These are phyloP conservation scores for Drosophila melanica DNA, from an alignment of 1,140 invertebrate species.

Conservation along the genomic window DNA sequence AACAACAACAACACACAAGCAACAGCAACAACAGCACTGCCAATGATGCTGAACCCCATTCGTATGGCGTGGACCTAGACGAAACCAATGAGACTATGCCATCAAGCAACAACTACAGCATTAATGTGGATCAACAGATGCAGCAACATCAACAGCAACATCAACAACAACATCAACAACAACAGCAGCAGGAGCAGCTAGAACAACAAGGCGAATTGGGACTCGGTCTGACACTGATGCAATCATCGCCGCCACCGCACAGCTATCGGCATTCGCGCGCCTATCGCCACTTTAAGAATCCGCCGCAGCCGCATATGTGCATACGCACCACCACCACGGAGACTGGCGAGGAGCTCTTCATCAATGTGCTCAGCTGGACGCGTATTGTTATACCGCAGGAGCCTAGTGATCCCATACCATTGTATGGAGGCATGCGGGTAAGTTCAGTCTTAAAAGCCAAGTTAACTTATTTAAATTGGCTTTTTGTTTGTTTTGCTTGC, in stretches of 20 bases:
- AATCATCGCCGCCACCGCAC: conserved; percentile 79
- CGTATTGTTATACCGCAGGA: conserved; percentile 88
- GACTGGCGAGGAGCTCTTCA: conserved; percentile 86
- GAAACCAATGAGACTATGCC: conserved; percentile 54
- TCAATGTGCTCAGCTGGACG: conserved; percentile 90
- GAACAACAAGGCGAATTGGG: conserved; percentile 57
- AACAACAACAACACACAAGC: conserved; percentile 45
- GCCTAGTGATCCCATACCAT: conserved; percentile 87
- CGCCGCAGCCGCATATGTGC: conserved; percentile 90
- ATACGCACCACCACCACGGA: conserved; percentile 88
- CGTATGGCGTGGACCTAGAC: conserved; percentile 20
- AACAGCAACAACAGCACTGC: conserved; percentile 58
- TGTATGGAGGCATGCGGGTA: too few relatives aligned
- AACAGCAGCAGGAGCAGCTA: conserved; percentile 53
- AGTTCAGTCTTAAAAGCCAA: too few relatives aligned
- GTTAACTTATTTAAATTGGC: background rate
- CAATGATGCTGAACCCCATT: conserved; percentile 36
- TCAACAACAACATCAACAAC: conserved; percentile 45
- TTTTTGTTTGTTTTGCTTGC: background rate
- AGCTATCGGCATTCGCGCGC: conserved; percentile 85
- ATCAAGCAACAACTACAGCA: conserved; percentile 45
- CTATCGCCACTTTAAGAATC: conserved; percentile 88
- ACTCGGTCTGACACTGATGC: conserved; percentile 68
- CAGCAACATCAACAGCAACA: conserved; percentile 27
- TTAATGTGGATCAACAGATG: conserved; percentile 45